phyloP scores from a whole-genome alignment of 2,113 vertebrate species.

The Cygnus atratus region DNA sequence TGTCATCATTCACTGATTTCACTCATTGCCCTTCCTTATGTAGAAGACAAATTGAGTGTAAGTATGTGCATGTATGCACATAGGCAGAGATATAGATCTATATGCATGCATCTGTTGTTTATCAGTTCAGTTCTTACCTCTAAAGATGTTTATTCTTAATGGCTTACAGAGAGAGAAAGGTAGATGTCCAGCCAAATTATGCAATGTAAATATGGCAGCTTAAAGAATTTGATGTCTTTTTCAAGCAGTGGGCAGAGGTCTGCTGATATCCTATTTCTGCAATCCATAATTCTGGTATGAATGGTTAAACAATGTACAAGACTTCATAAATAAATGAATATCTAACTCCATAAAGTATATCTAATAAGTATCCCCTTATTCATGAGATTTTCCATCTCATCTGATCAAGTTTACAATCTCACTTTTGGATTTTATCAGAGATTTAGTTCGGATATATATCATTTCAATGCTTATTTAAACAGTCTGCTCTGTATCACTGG shows the following conservation, averaged over 20 bases:
- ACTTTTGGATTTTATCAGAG: not conserved
- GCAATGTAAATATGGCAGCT: not conserved
- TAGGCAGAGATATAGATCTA: not conserved
- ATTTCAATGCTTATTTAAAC: conserved; percentile 3
- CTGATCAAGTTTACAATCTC: not conserved
- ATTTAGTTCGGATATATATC: not conserved
- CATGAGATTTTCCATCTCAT: not conserved
- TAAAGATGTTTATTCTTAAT: not conserved
- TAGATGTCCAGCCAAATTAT: not conserved
- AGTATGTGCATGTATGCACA: not conserved
- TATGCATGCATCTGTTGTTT: not conserved
- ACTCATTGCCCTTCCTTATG: not conserved
- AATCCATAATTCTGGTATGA: not conserved
- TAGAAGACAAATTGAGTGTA: not conserved
- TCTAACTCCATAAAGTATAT: not conserved
- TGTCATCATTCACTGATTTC: not conserved
- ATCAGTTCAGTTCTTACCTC: not conserved
- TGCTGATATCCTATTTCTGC: not conserved
- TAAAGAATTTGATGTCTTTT: not conserved
- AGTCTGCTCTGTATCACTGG: not conserved
- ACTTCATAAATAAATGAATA: not conserved
- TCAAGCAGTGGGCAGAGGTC: not conserved
- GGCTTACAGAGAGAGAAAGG: not conserved
- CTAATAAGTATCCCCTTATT: not conserved
- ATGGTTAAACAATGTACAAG: not conserved